Base-by-base conservation (phyloP, 2,888 invertebrate genomes). In the Heliconius cydno region DNA sequence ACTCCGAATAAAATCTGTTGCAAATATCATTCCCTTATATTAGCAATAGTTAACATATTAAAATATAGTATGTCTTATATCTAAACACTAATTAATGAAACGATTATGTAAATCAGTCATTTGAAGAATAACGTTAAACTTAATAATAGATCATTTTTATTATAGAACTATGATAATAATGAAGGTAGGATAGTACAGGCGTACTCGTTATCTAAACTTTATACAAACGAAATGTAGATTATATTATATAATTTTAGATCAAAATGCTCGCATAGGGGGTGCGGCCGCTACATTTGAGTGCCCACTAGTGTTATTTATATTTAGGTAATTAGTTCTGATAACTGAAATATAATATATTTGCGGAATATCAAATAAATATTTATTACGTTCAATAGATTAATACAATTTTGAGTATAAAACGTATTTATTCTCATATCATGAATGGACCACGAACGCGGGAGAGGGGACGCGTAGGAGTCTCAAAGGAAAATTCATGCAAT, bases 31-130 rank as follows among this genome's bases (percentile, higher is more conserved):
- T 80, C 78, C 80, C 78, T 80, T 79, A 79, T 66, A 46, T 78
- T 81, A 81, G 73, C 77, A 80, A 78, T 83, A 82, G 80, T 84
- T 88, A 89, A 86, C 87, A 87, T 88, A 86, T 81, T 87, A 86
- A 87, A 88, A 87, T 87, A 86, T 87, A 85, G 81, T 79, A 81
- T 79, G 77, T 84, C 88, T 89, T 90, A 89, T 75, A 83, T 72
- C 87, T 91, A 89, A 85, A 82, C 72, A 84, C 87, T 89, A 89
- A 86, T 86, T 84, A 89, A 89, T 88, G 88, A 91, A 91, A 91
- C 86, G 88, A 89, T 92, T 89, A 88, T 91, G 89, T 91, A 91
- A 92, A 92, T 92, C 92, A 92, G 92, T 92, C 92, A 85, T 92
- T 90, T 83, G 89, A 92, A 90, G 86, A 89, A 89, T 90, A 90